These are phyloP conservation scores for Phocoena sinus DNA, from an alignment of 2,113 vertebrate species.

Conservation along the genomic window DNA sequence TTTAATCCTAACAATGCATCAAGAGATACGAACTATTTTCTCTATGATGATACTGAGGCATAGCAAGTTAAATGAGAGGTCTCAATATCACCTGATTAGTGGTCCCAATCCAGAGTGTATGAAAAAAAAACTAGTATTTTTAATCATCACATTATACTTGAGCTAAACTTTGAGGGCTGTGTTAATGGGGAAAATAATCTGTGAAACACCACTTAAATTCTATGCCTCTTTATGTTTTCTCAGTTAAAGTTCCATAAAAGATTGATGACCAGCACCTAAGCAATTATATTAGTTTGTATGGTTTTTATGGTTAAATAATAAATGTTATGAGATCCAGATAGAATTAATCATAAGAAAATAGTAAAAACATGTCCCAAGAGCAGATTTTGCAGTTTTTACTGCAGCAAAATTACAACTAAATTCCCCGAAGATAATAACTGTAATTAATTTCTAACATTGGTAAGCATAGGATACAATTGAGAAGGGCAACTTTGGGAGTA, in stretches of 20 bases:
- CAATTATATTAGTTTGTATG: constrained; percentile 55
- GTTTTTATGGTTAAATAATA: constrained; percentile 63
- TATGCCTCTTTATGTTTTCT: constrained; percentile 54
- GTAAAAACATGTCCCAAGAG: constrained; percentile 38
- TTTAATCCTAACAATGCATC: constrained; percentile 9
- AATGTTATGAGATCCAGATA: constrained; percentile 56
- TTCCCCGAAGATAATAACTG: constrained; percentile 52
- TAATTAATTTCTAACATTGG: constrained; percentile 61
- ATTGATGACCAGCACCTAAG: constrained; percentile 54
- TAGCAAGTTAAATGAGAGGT: not conserved
- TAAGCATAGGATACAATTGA: constrained; percentile 34
- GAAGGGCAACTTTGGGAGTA: not conserved
- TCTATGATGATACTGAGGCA: not conserved
- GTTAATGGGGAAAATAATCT: not conserved
- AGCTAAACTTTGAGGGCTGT: not conserved
- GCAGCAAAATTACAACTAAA: constrained; percentile 31
- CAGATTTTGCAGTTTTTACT: constrained; percentile 38
- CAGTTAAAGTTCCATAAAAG: constrained; percentile 60
- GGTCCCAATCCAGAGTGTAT: not conserved
- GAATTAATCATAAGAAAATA: constrained; percentile 56
- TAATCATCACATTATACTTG: not conserved
- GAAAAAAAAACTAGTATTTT: not conserved
- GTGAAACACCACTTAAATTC: constrained; percentile 33
- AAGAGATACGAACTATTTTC: not conserved
- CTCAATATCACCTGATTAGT: not conserved